Base-by-base conservation (phyloP, 1,140 invertebrate genomes). In the Drosophila ficusphila region DNA sequence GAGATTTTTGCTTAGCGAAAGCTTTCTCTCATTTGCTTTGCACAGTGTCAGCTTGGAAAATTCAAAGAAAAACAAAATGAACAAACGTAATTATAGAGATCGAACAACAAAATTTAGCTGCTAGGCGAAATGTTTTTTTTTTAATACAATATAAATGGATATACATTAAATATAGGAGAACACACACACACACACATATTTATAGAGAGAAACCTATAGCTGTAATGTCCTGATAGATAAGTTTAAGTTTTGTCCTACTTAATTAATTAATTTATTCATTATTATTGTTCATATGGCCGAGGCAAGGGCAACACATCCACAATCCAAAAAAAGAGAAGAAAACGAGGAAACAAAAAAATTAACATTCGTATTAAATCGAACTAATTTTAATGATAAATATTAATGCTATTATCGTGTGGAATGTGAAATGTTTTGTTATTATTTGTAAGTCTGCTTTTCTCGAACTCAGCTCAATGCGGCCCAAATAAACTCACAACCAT, bases 401-500 rank as follows among this genome's bases (percentile, higher is more conserved):
- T 51, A 53, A 51, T 27, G 36, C 36, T 49, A 65, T 65, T 71
- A 81, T 62, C 57, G 53, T 61, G 67, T 61, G 61, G 42, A 77
- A 54, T 83, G 64, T 83, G 73, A 76, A 89, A 89, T 89, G 79
- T 89, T 89, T 72, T 85, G 86, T 85, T 89, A 85, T 89, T 89
- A 79, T 85, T 89, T 85, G 46, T 89, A 89, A 81, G 86, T 75
- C 56, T 34, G 74, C 64, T 62, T 69, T 49, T 69, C 58, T 56
- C 52, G 54, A 70, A 62, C 56, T 34, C 68, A 71, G 62, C 56
- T 76, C 68, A 64, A 58, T 68, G 69, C 70, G 79, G 61, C 53
- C 56, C 65, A 42, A 47, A 65, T 29, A 60, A 74, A 77, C 47
- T 58, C 44, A 83, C 19, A 18, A 33, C 23, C 53, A 69, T 19